Percentiles rank a stretch among this genome's conserved stretches.
Evolutionary conservation across 2,888 invertebrate species (phyloP).

Genomic region (Mesochorus sp.): DNA sequence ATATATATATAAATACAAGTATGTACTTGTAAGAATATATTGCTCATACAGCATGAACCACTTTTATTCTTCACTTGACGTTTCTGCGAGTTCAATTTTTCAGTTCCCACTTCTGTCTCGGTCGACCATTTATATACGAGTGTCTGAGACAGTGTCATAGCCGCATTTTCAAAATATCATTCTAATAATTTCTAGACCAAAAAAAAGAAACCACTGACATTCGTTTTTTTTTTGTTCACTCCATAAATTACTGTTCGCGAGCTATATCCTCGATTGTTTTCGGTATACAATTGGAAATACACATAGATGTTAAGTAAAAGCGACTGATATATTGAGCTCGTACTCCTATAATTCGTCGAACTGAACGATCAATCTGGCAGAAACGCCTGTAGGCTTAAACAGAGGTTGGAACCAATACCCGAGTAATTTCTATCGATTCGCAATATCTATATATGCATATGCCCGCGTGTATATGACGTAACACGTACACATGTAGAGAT

Average conservation of each 20-base stretch:
- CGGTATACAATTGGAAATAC: conserved; percentile 2
- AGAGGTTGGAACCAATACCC: background rate
- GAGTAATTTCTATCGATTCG: conserved; percentile 19
- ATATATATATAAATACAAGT: background rate
- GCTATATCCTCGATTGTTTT: background rate
- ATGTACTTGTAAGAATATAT: background rate
- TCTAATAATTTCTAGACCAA: background rate
- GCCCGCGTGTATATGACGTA: background rate
- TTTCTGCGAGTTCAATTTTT: background rate
- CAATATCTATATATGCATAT: conserved; percentile 23
- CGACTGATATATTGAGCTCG: conserved; percentile 13
- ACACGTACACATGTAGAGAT: background rate
- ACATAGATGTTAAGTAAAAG: conserved; percentile 7
- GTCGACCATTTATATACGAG: background rate
- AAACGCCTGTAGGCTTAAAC: conserved; percentile 23
- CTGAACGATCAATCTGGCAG: background rate
- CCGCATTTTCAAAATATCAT: background rate
- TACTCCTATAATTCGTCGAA: background rate
- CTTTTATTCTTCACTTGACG: background rate
- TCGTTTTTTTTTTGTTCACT: background rate
- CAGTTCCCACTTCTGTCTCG: background rate
- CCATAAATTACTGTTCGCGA: background rate
- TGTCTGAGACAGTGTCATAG: background rate
- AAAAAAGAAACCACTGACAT: background rate
- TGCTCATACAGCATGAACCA: conserved; percentile 56